Conservation (phyloP, 2,888 invertebrate genomes). For the Camptogramma bilineatum region DNA sequence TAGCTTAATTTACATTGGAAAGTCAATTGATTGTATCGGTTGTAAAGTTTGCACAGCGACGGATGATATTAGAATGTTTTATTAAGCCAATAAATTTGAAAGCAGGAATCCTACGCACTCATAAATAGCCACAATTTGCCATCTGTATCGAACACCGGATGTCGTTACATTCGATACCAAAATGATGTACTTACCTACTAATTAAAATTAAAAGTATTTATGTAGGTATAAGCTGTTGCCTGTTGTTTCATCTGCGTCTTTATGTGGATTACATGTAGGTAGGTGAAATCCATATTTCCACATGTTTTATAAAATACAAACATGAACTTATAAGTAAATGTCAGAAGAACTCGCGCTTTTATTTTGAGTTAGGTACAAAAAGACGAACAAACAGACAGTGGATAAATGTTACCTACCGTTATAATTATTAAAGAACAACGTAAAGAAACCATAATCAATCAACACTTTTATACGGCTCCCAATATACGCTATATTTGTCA, state of each 20-base stretch:
- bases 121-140: conserved; percentile 50
- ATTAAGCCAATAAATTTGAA: conserved; percentile 59
- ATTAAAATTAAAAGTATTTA: conserved; percentile 41
- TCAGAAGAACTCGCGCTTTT: not conserved
- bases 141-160: conserved; percentile 56
- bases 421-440: not conserved
- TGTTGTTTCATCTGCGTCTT: not conserved
- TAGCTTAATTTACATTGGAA: conserved; percentile 50
- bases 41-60: conserved; percentile 43
- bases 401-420: not conserved
- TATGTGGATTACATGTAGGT: too few species aligned
- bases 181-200: conserved; percentile 22
- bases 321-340: too few species aligned
- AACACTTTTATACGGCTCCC: conserved; percentile 50
- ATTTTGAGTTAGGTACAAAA: not conserved
- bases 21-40: conserved; percentile 51
- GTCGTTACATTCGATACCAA: conserved; percentile 52
- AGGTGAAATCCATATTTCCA: not conserved
- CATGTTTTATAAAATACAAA: too few species aligned
- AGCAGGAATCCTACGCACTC: conserved; percentile 55
- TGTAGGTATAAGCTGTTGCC: conserved; percentile 25
- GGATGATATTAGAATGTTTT: conserved; percentile 50
- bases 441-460: conserved; percentile 41
- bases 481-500: conserved; percentile 54
- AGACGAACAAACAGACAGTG: not conserved